Conservation (phyloP, 2,113 vertebrate species). For the Esox niger region DNA sequence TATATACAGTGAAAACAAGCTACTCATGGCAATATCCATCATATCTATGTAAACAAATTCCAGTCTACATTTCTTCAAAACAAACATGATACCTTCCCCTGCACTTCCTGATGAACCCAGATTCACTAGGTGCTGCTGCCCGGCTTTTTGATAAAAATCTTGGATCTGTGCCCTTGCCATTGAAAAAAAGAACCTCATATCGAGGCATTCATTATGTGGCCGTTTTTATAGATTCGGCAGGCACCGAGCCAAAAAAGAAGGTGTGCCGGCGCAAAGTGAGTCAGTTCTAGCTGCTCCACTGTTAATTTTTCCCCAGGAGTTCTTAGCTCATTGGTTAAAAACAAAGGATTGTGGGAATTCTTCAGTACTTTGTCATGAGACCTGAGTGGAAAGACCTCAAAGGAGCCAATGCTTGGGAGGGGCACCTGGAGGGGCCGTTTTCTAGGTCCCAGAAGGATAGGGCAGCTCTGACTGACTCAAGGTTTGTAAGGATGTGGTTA, state of each 20-base stretch:
- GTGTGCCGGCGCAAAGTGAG: conserved; percentile 56
- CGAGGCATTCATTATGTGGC: conserved; percentile 67
- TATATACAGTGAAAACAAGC: conserved; percentile 33
- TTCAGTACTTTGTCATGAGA: conserved; percentile 45
- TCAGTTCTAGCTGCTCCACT: conserved; percentile 52
- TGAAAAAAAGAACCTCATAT: conserved; percentile 55
- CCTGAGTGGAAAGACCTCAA: conserved; percentile 36
- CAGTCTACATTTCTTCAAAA: conserved; percentile 54
- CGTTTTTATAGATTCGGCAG: conserved; percentile 63
- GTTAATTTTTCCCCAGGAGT: conserved; percentile 58
- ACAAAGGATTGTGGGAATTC: conserved; percentile 47
- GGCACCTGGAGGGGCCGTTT: too few species aligned
- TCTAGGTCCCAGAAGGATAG: too few species aligned
- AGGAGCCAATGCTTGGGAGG: neutral
- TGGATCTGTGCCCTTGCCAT: conserved; percentile 49
- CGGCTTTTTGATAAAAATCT: conserved; percentile 62
- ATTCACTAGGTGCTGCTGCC: conserved; percentile 40
- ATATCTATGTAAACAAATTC: conserved; percentile 59
- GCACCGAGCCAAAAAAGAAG: conserved; percentile 65
- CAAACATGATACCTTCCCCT: conserved; percentile 47
- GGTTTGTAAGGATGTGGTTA: too few species aligned
- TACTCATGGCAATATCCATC: conserved; percentile 28
- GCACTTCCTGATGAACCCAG: conserved; percentile 44
- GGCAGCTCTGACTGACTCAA: too few species aligned
- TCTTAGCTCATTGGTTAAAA: conserved; percentile 53